phyloP scores from a whole-genome alignment of 2,797 vertebrate genomes.

The Capromys pilorides region DNA sequence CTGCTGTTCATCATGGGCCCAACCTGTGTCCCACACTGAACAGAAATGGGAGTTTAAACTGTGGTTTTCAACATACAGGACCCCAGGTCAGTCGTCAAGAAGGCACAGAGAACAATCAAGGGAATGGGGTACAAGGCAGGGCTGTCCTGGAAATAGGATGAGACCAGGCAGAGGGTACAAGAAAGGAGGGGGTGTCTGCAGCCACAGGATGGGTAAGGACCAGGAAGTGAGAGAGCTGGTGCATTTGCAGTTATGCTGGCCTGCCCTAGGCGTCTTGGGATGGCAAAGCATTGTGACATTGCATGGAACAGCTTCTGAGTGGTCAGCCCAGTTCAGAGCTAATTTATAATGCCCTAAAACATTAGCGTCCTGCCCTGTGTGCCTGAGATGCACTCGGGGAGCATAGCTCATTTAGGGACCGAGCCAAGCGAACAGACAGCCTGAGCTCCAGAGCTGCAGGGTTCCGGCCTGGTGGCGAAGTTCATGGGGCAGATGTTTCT shows the following conservation, averaged over 20 bases:
- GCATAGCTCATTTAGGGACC: not conserved
- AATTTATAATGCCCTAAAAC: not conserved
- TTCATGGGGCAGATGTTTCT: not conserved
- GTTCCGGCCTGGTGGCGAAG: not conserved
- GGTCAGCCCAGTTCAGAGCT: accelerated
- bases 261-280: accelerated
- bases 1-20: not conserved
- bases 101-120: not conserved
- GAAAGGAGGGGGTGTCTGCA: not conserved
- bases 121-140: not conserved
- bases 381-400: no score
- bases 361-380: accelerated
- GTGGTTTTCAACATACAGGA: not conserved
- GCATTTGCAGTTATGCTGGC: not conserved
- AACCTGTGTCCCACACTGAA: not conserved
- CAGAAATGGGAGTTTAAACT: not conserved
- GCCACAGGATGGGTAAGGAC: not conserved
- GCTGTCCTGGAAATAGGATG: not conserved
- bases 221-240: not conserved
- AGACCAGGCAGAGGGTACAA: not conserved
- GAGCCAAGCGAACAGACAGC: not conserved
- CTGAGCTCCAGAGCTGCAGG: not conserved
- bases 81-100: not conserved
- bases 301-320: not conserved
- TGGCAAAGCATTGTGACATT: accelerated